Percentiles rank a stretch among this genome's conserved stretches.
phyloP scores from a whole-genome alignment of 2,113 vertebrate genomes.

The Peromyscus californicus region DNA sequence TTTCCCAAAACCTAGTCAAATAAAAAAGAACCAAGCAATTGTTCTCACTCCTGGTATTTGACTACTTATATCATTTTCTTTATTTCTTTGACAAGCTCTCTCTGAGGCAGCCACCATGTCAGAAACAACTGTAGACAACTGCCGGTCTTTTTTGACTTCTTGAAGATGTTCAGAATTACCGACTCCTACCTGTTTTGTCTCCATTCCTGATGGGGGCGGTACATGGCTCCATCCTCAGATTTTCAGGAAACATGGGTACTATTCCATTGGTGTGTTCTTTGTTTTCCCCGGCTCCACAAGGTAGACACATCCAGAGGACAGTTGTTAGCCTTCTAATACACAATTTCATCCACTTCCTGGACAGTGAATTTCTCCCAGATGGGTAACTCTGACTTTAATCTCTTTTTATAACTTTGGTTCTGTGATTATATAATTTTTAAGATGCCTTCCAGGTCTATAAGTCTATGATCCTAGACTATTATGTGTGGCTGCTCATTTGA shows the following conservation, averaged over 20 bases:
- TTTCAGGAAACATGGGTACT: neutral
- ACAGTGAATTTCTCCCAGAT: constrained; percentile 48
- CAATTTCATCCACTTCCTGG: neutral
- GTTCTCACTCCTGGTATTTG: constrained; percentile 15
- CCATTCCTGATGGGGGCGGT: no score
- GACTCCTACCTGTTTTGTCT: neutral
- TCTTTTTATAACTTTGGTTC: constrained; percentile 58
- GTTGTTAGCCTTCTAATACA: neutral
- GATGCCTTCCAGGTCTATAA: constrained; percentile 59
- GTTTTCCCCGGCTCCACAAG: neutral
- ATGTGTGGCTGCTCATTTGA: constrained; percentile 45
- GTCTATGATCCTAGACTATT: constrained; percentile 56
- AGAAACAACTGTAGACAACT: neutral
- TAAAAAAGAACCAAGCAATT: neutral
- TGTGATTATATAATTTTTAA: constrained; percentile 67
- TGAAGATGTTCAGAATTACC: neutral
- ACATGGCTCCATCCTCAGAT: neutral
- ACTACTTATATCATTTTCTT: constrained; percentile 40
- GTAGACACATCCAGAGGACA: neutral
- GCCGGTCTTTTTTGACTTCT: neutral
- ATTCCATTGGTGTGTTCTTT: neutral
- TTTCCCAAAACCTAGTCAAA: constrained; percentile 49
- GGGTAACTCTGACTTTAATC: constrained; percentile 16
- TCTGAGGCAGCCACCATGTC: neutral
- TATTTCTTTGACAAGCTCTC: constrained; percentile 39